Base-by-base conservation (phyloP, 2,797 vertebrate genomes). In the Lagothrix lagotricha region DNA sequence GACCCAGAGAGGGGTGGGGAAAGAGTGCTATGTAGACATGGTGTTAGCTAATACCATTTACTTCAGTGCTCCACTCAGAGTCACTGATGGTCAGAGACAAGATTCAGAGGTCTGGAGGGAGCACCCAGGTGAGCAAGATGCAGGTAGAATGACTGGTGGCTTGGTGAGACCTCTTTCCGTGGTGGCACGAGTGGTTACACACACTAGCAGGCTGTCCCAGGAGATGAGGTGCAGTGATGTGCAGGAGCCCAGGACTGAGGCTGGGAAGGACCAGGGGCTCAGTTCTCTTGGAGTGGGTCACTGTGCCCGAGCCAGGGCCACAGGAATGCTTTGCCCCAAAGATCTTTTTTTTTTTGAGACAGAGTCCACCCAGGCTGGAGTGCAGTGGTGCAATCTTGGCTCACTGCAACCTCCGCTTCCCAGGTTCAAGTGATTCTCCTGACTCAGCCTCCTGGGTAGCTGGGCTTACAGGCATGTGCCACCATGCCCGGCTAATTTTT, bases 1-100 rank as follows among this genome's bases (percentile, higher is more conserved):
- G 36, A 36, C 4, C 2, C 3, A 2, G 24, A 52, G 70, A n/a
- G 2, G 10, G 9, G 3, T 3, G 44, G 11, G 9, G 2, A 30
- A 8, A 30, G n/a, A 24, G 7, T 4, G 61, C 7, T 9, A 0
- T 5, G 26, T 6, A 26, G 39, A 70, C 28, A 1, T 4, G 10
- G 54, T 0, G 4, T 8, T 12, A 9, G 58, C 20, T 46, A 20
- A 30, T 15, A 4, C 10, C 10, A 9, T 22, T 24, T 28, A 17
- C 85, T n/a, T 12, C 13, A 2, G 4, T 44, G 57, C 41, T 22
- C 30, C 22, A 26, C n/a, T 41, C 1, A 2, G 58, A 22, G 17
- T n/a, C 54, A 54, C 2, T 44, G 20, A 20, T 2, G 3, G 1
- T 72, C 57, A 41, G 84, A 85, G 50, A 19, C 22, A 24, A 88